Evolutionary conservation across 2,113 vertebrate species (phyloP).

Genomic region (Mixornis gularis): DNA sequence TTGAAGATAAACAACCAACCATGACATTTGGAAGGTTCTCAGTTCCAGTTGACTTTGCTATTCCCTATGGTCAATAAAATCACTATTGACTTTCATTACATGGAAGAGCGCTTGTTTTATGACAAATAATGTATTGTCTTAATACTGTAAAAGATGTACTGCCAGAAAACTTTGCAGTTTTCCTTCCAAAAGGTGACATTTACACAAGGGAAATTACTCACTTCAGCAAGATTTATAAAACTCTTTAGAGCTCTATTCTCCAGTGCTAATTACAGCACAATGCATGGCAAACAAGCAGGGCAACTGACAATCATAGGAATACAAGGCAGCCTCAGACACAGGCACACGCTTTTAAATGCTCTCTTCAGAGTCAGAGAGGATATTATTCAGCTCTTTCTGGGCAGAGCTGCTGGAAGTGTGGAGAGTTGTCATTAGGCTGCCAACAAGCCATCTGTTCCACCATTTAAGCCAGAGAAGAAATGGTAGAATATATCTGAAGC

Average conservation of each 20-base stretch:
- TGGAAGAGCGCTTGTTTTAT: neutral
- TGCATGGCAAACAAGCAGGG: neutral
- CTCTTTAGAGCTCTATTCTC: neutral
- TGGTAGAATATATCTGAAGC: neutral
- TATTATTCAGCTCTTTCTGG: neutral
- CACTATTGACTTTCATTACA: neutral
- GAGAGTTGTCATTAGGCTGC: neutral
- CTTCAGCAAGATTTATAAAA: slow-evolving; percentile 25
- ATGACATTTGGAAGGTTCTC: neutral
- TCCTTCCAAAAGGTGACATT: slow-evolving; percentile 29
- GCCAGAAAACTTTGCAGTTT: slow-evolving; percentile 9
- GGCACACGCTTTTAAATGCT: neutral
- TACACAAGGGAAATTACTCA: slow-evolving; percentile 12
- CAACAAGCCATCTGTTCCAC: neutral
- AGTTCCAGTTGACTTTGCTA: neutral
- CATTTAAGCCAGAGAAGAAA: neutral
- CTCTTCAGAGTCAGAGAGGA: neutral
- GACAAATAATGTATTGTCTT: neutral
- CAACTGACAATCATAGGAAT: neutral
- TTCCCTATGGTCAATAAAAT: neutral
- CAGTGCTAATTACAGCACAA: slow-evolving; percentile 26
- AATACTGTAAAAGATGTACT: slow-evolving; percentile 1
- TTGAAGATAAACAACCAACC: neutral
- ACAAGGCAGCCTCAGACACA: neutral
- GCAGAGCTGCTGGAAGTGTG: neutral